A percentile compares a stretch with the other conserved stretches of the same genome.
Conservation (phyloP, 2,888 invertebrate genomes). For the Polydesmus complanatus region DNA sequence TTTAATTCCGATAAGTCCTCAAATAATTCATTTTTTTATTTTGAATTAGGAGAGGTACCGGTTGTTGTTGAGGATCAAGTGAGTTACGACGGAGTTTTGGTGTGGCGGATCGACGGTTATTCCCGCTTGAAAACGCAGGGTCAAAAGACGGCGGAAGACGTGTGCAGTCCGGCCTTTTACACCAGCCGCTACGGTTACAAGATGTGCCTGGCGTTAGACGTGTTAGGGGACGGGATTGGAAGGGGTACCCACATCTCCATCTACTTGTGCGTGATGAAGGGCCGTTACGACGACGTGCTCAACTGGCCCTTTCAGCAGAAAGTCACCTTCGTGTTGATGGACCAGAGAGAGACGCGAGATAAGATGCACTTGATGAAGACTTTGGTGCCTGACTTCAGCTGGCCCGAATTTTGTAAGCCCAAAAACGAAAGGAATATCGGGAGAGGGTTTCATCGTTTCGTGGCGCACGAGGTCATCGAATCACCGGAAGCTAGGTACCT, state of each 20-base stretch:
- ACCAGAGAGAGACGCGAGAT: background rate
- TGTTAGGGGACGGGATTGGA: background rate
- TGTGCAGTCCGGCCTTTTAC: background rate
- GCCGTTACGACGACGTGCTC: background rate
- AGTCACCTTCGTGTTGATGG: background rate
- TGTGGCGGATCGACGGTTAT: background rate
- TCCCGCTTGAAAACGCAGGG: background rate
- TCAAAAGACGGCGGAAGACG: background rate
- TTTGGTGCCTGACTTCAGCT: background rate
- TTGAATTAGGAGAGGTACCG: background rate
- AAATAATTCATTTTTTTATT: background rate
- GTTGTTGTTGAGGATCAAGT: background rate
- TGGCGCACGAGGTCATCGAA: background rate
- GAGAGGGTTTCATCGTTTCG: background rate
- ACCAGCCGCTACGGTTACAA: background rate
- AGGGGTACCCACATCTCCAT: background rate
- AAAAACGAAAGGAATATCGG: background rate
- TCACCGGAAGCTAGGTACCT: background rate
- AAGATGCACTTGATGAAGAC: background rate
- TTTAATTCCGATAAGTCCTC: no score
- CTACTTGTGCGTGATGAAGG: background rate
- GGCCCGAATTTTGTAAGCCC: background rate
- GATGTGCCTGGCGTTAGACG: background rate
- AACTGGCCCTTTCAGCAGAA: conserved; percentile 3
- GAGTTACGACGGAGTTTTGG: background rate